Percentiles rank a stretch among this genome's conserved stretches.
Evolutionary conservation across 2,797 vertebrate genomes (phyloP).

Genomic region (Pangasius djambal): DNA sequence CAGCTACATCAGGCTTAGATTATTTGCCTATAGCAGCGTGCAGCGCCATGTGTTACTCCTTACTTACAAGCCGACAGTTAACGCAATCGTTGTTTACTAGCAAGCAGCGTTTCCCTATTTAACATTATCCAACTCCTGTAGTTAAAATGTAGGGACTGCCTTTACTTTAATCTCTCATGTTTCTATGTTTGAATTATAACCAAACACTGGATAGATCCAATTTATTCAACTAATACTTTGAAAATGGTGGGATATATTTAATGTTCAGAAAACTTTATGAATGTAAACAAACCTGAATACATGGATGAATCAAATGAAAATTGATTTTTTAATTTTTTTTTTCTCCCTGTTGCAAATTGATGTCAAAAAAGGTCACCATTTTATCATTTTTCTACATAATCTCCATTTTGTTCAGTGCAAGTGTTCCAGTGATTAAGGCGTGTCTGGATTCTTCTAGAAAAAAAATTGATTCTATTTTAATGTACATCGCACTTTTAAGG

Average conservation of each 20-base stretch:
- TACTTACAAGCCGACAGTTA: background rate
- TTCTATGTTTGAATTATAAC: background rate
- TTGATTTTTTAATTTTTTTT: too few species aligned
- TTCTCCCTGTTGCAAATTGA: too few species aligned
- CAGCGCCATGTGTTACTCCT: background rate
- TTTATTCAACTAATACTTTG: background rate
- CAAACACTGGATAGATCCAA: background rate
- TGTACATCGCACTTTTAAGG: background rate
- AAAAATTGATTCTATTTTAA: background rate
- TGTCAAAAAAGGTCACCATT: background rate
- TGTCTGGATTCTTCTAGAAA: background rate
- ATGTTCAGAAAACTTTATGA: background rate
- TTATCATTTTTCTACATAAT: background rate
- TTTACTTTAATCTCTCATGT: background rate
- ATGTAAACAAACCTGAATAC: background rate
- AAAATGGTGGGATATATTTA: background rate
- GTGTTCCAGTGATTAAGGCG: background rate
- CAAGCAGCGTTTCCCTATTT: background rate
- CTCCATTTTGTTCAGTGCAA: background rate
- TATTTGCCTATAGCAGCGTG: too few species aligned
- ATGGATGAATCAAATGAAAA: too few species aligned
- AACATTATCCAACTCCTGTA: background rate
- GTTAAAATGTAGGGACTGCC: background rate
- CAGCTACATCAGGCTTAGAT: background rate
- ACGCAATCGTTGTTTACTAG: background rate